Percentiles rank a stretch among this genome's conserved stretches.
These are phyloP conservation scores for Melanotaenia pygmaea DNA, from an alignment of 2,797 vertebrate species.

Conservation along the genomic window DNA sequence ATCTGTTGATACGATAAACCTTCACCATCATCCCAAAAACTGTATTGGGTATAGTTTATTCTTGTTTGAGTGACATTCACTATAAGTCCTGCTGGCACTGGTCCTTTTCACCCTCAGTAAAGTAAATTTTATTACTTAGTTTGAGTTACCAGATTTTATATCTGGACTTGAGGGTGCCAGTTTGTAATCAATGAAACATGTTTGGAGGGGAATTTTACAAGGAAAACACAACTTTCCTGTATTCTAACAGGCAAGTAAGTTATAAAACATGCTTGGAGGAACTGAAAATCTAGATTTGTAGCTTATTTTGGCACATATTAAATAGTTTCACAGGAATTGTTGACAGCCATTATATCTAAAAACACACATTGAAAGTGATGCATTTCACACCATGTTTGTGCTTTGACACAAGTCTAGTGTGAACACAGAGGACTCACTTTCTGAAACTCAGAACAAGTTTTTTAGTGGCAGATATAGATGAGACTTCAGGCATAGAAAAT, in stretches of 20 bases:
- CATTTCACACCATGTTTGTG: conserved; percentile 59
- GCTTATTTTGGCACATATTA: conserved; percentile 35
- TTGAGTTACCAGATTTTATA: background rate
- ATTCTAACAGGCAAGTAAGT: background rate
- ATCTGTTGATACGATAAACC: background rate
- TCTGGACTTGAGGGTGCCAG: background rate
- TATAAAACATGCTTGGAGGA: background rate
- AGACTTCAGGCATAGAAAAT: background rate
- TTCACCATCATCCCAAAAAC: background rate
- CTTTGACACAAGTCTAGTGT: conserved; percentile 44
- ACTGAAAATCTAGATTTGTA: conserved; percentile 1
- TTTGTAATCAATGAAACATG: too few species aligned
- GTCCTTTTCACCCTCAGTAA: background rate
- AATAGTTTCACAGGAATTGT: conserved; percentile 35
- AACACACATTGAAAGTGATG: conserved; percentile 52
- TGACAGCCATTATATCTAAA: conserved; percentile 30
- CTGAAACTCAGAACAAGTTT: conserved; percentile 17
- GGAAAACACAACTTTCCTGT: background rate
- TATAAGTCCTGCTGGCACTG: background rate
- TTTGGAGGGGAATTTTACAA: background rate
- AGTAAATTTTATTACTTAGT: background rate
- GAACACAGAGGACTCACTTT: conserved; percentile 24
- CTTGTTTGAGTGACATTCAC: background rate
- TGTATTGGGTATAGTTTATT: background rate
- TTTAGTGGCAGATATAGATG: conserved; percentile 10